Evolutionary conservation across 1,140 invertebrate genomes (phyloP).

Genomic region (Panagrolaimus sp.): DNA sequence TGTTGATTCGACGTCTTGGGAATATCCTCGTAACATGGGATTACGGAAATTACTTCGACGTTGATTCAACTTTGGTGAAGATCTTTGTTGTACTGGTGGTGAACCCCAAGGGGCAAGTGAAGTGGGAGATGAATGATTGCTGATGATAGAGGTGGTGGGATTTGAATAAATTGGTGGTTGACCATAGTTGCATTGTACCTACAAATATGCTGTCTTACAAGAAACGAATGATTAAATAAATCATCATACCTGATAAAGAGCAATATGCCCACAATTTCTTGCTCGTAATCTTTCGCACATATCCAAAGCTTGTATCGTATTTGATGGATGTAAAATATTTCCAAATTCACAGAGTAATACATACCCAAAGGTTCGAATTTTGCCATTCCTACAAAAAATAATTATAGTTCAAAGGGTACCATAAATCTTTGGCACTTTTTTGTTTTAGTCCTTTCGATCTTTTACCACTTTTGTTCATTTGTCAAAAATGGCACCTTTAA

Average conservation of each 20-base stretch:
- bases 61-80: not conserved
- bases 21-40: constrained; percentile 1
- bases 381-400: constrained; percentile 23
- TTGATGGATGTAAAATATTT: constrained; percentile 50
- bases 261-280: constrained; percentile 52
- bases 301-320: constrained; percentile 48
- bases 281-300: constrained; percentile 52
- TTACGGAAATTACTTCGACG: not conserved
- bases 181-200: constrained; percentile 12
- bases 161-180: not conserved
- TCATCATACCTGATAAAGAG: constrained; percentile 48
- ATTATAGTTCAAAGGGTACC: not conserved
- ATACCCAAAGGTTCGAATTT: constrained; percentile 43
- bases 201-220: no score
- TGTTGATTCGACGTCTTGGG: not conserved
- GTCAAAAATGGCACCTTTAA: no score
- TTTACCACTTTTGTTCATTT: not conserved
- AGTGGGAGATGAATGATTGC: not conserved
- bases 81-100: not conserved
- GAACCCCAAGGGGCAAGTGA: not conserved
- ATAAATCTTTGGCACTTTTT: not conserved
- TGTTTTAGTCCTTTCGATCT: not conserved
- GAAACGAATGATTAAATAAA: not conserved
- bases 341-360: constrained; percentile 53
- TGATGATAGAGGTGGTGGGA: not conserved